Evolutionary conservation across 2,888 invertebrate species (phyloP).

Genomic region (Odontocolon sp.): DNA sequence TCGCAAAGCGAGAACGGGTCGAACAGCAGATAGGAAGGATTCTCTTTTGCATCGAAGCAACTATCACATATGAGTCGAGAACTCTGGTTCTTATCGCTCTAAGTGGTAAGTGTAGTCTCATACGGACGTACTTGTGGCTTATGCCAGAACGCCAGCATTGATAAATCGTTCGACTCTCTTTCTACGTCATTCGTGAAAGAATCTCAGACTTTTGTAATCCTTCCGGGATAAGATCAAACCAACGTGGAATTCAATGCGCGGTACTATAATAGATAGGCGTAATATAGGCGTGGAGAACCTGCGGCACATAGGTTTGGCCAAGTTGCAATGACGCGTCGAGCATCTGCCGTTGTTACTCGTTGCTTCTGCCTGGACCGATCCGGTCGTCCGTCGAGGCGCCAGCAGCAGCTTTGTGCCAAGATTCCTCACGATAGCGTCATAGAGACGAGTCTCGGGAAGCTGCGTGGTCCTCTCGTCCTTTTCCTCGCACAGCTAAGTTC

Average conservation of each 20-base stretch:
- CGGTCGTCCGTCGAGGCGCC: constrained; percentile 33
- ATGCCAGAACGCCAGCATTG: constrained; percentile 27
- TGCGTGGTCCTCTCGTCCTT: constrained; percentile 12
- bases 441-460: constrained; percentile 22
- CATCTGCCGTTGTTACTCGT: constrained; percentile 35
- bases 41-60: neutral
- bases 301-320: constrained; percentile 27
- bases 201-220: constrained; percentile 15
- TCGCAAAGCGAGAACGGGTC: neutral
- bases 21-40: neutral
- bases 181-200: constrained; percentile 17
- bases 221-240: constrained; percentile 53
- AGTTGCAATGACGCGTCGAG: constrained; percentile 47
- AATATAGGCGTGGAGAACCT: constrained; percentile 41
- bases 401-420: constrained; percentile 10
- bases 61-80: neutral
- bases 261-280: constrained; percentile 48
- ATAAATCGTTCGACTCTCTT: constrained; percentile 40
- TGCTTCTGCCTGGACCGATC: constrained; percentile 10
- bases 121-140: constrained; percentile 26
- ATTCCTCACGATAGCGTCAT: constrained; percentile 36
- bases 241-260: constrained; percentile 53
- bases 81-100: constrained; percentile 31
- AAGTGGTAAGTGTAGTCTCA: constrained; percentile 35
- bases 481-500: too few species aligned